Evolutionary conservation across 1,140 invertebrate species (phyloP), one percentile per base, ranked within the genome.

Genomic region (Mylabris phalerata): DNA sequence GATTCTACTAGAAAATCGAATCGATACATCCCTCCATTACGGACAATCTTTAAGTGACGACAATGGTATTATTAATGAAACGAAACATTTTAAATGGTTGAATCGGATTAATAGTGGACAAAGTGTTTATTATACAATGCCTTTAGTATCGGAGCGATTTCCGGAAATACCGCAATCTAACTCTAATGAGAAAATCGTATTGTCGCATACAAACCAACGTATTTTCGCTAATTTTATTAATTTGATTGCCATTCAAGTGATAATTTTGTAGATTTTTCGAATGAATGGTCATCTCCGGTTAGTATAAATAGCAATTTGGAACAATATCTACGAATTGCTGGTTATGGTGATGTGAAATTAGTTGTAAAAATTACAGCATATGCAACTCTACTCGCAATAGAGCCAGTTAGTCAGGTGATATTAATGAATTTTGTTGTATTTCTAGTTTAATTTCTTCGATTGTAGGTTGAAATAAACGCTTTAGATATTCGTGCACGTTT

Each of bases 291-390:
- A 2, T 69, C 69, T 42, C 71, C 75, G 0, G 70, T 80, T 32
- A 69, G 73, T 48, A 72, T 78, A 3, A 72, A 73, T 50, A 74
- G 75, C 51, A 74, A 72, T n/a, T 75, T 77, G 55, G 82, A 87
- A 55, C 83, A 85, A 61, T 88, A 87, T 69, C 75, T 90, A 6
- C 75, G 81, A 44, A 73, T 92, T 42, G 85, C 84, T 0, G 75
- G 77, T 41, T 76, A 80, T 61, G 82, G 83, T 3, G 87, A 91
- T 69, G 78, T 91, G 0, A 89, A 88, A 73, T 74, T 92, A 3
- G 78, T 80, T 3, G 80, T 89, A 51, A 56, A 61, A 24, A 66
- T 64, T 44, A 63, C 61, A 9, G 60, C 66, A 45, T 48, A 67
- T 55, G 43, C 11, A 9, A 69, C 62, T 19, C 58, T 66, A 50